These are phyloP conservation scores for Dusona sp. DNA, from an alignment of 2,888 invertebrate genomes.

Conservation along the genomic window DNA sequence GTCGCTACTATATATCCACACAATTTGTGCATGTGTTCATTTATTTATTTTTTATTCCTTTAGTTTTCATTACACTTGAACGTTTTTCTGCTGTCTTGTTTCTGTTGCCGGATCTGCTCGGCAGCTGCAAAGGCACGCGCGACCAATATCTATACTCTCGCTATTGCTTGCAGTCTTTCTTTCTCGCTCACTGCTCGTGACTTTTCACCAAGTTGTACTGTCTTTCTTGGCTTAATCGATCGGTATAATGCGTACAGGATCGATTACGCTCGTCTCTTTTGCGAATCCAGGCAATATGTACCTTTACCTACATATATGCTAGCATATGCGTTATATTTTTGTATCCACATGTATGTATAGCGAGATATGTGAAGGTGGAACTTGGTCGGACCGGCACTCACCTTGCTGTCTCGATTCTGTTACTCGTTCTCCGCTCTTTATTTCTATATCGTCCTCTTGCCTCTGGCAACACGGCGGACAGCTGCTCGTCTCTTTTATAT, in stretches of 20 bases:
- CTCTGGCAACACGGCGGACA: constrained; percentile 50
- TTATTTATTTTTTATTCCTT: constrained; percentile 33
- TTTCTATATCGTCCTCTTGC: constrained; percentile 23
- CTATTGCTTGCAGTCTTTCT: not conserved
- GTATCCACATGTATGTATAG: not conserved
- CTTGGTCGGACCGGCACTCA: constrained; percentile 56
- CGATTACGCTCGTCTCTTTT: constrained; percentile 56
- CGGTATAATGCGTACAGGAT: constrained; percentile 52
- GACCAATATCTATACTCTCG: constrained; percentile 18
- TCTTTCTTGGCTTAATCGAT: constrained; percentile 55
- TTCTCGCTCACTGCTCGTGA: constrained; percentile 19
- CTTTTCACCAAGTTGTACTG: constrained; percentile 33
- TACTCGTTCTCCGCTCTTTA: constrained; percentile 8
- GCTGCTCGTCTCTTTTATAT: constrained; percentile 54
- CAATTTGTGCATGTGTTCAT: constrained; percentile 15
- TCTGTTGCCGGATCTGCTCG: constrained; percentile 54
- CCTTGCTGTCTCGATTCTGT: constrained; percentile 40
- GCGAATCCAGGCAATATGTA: constrained; percentile 58
- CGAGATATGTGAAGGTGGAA: constrained; percentile 41
- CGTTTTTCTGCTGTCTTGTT: constrained; percentile 40
- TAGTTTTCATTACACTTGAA: constrained; percentile 44
- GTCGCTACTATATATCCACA: not conserved
- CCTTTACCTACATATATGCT: constrained; percentile 26
- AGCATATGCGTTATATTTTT: not conserved
- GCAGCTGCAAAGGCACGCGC: constrained; percentile 68